A percentile compares a stretch with the other conserved stretches of the same genome.
These are phyloP conservation scores for Neostethus bicornis DNA, from an alignment of 2,797 vertebrate species.

Conservation along the genomic window DNA sequence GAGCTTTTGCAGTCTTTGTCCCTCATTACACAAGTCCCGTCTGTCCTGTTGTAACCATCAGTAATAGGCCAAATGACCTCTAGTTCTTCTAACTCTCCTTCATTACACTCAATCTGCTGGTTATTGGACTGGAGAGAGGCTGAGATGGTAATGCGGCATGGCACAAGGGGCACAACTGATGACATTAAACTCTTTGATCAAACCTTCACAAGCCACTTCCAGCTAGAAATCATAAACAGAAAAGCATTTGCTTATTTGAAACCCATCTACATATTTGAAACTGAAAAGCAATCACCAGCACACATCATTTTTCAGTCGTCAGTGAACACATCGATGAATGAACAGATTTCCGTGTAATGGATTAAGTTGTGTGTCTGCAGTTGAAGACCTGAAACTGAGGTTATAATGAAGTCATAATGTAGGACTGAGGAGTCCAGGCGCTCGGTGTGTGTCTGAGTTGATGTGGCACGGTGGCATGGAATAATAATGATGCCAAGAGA, in stretches of 20 bases:
- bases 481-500: conserved; percentile 66
- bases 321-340: conserved; percentile 62
- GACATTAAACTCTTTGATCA: conserved; percentile 73
- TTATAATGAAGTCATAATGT: conserved; percentile 59
- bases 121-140: conserved; percentile 66
- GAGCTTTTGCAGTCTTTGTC: conserved; percentile 42
- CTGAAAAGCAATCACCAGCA: conserved; percentile 58
- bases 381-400: conserved; percentile 53
- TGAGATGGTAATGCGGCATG: conserved; percentile 63
- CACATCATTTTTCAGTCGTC: conserved; percentile 56
- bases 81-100: conserved; percentile 69
- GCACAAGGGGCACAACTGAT: conserved; percentile 66
- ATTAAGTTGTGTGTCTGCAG: conserved; percentile 52
- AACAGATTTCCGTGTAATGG: conserved; percentile 58
- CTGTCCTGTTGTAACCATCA: conserved; percentile 56
- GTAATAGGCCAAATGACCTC: conserved; percentile 75
- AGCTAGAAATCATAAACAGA: conserved; percentile 64
- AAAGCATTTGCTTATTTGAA: conserved; percentile 65
- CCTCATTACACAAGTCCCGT: conserved; percentile 35
- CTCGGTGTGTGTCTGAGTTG: conserved; percentile 56
- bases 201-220: conserved; percentile 57
- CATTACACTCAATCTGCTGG: conserved; percentile 69
- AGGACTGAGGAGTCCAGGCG: conserved; percentile 54
- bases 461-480: conserved; percentile 63
- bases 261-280: conserved; percentile 64